Evolutionary conservation across 2,888 invertebrate species (phyloP), one percentile per base, ranked within the genome.

Genomic region (Amiota mariae): DNA sequence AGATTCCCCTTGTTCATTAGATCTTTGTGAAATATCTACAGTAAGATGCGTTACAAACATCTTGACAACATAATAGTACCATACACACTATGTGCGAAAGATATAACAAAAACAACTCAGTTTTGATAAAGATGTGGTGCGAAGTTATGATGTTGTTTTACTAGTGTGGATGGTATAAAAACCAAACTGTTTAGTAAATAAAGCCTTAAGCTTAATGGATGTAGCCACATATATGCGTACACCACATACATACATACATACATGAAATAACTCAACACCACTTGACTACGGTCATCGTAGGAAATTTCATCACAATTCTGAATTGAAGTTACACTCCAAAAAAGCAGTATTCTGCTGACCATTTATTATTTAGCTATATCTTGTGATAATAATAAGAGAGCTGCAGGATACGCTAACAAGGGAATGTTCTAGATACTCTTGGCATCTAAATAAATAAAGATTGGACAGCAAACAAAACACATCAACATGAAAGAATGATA

Each of bases 191-290:
- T 84, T 85, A 80, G 80, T 79, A 87, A 88, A 87, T 85, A 88
- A 83, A 88, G 82, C 88, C 87, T 81, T 73, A 80, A 85, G 88
- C 84, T 85, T 87, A 86, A 86, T 88, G 85, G 82, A 89, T 87
- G 87, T 72, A 67, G 15, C 64, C 24, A 73, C 54, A 63, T 18
- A 57, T 71, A 57, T 13, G 24, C 67, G 51, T 15, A 49, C 48
- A 12, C 13, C 63, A 46, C 18, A 46, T 18, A 8, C 46, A 63
- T 9, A 59, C 2, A 4, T 1, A 59, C 59, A 59, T 20, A 3
- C 57, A 18, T 2, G 24, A 59, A 59, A 59, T 12, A 63, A 8
- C 46, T 46, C 63, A 12, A 2, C 51, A 54, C 67, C 15, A 49
- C 51, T 68, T 68, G 46, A 51, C 54, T 54, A 24, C 67, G 51